Evolutionary conservation across 2,113 vertebrate genomes (phyloP), one percentile per base, ranked within the genome.

Genomic region (Bujurquina vittata): DNA sequence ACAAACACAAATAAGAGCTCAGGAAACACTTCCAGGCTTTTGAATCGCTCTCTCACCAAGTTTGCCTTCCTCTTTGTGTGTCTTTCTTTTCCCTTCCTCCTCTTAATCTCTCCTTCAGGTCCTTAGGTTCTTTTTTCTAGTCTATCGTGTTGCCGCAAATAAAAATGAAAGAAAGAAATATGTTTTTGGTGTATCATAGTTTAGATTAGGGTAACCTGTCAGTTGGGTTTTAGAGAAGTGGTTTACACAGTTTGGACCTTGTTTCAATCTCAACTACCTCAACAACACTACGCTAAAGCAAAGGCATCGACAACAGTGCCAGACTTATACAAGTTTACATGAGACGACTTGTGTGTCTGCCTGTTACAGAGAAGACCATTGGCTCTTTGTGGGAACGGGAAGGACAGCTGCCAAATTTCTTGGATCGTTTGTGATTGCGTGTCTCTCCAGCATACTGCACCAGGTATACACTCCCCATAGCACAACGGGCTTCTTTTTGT

Each of bases 1-100:
- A 72, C 67, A 35, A 7, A 69, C 10, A 29, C 43, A 46, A 33
- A 52, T n/a, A 81, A 75, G 31, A 62, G 80, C 77, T 80, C 77
- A 86, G 80, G 81, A 92, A 84, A 89, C 86, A 87, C 90, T 90
- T 89, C 67, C 77, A 86, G 73, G 75, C 80, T 84, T 88, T 85
- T 85, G 88, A 89, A 72, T 84, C 59, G 3, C 43, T 82, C 63
- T 83, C 77, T 79, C 54, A 15, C 22, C 76, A 73, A 35, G 26
- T 80, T 61, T 73, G 69, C 85, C 43, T 87, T 81, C 58, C n/a
- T 69, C 29, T 81, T 59, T 89, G 58, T 81, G 17, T 60, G 3
- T 33, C 40, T 87, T 86, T 88, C 69, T 80, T 80, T 74, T 85
- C 82, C 77, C 43, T 90, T 85, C 81, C 65, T 90, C 52, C 55